Base-by-base conservation (phyloP, 2,113 vertebrate genomes). In the Clarias macrocephalus region DNA sequence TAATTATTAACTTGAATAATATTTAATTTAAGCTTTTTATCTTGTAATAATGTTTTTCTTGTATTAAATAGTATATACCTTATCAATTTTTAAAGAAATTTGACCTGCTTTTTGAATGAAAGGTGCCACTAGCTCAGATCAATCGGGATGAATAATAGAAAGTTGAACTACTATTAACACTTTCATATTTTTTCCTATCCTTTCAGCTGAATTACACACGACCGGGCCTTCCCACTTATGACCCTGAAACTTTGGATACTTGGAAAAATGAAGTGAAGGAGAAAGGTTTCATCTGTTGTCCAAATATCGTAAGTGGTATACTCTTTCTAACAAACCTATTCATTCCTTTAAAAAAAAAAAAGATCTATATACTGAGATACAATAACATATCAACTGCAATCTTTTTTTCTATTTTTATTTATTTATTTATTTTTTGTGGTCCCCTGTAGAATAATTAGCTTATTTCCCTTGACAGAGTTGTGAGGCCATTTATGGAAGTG, bases 181-280 rank as follows among this genome's bases (percentile, higher is more conserved):
- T 15, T 57, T 16, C 23, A 86, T 93, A 12, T 92, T 89, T 87
- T 85, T 90, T n/a, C n/a, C n/a, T n/a, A n/a, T n/a, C n/a, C 77
- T 80, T 90, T 59, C 93, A 99, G 98, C 95, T 99, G 86, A 99
- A 99, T 93, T 99, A 99, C 92, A 99, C 98, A 3, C 96, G 98
- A 0, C 98, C 98, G 0, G 98, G 98, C 37, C 97, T 99, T 80
- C 98, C 98, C n/a, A 97, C 95, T 76, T 97, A 99, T 91, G 98
- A 95, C 89, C 96, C 97, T 0, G 95, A 96, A 92, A 95, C 97
- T 54, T 90, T 99, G 88, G 97, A 99, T 89, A 93, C 91, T 1
- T 99, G 98, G 98, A 99, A 99, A 95, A 97, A 94, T 0, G 96
- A 97, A 91, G 98, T 99, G 89, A 99, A 99, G 91, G 97, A 99